Conservation (phyloP, 1,140 invertebrate genomes). For the Diorhabda sublineata region DNA sequence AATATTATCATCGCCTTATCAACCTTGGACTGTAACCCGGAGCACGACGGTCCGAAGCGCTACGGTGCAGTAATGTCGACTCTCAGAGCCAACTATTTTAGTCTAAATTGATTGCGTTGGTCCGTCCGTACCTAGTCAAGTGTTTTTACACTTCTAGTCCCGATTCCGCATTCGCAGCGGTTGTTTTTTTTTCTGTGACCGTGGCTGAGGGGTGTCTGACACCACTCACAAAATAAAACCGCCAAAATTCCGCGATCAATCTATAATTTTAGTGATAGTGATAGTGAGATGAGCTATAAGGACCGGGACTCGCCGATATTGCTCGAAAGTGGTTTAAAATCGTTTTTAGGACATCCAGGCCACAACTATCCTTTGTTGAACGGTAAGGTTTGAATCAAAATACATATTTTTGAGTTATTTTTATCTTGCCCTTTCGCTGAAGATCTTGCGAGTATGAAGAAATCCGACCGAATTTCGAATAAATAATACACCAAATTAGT, state of each 20-base stretch:
- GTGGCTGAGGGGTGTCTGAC: conserved; percentile 34
- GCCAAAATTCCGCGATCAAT: conserved; percentile 47
- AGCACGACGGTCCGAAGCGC: conserved; percentile 32
- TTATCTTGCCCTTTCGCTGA: too few relatives aligned
- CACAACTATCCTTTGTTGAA: conserved; percentile 46
- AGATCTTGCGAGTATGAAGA: too few relatives aligned
- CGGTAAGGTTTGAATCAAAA: conserved; percentile 35
- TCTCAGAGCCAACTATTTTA: conserved; percentile 41
- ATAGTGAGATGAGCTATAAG: conserved; percentile 49
- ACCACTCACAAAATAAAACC: conserved; percentile 40
- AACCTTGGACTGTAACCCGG: conserved; percentile 45
- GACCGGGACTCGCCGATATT: conserved; percentile 46
- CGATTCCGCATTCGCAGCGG: conserved; percentile 23
- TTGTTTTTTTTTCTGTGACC: conserved; percentile 29
- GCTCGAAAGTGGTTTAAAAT: conserved; percentile 47
- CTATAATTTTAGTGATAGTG: conserved; percentile 47
- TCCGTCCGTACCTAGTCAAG: conserved; percentile 21
- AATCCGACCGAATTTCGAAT: too few relatives aligned
- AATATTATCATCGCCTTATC: conserved; percentile 40
- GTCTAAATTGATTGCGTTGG: conserved; percentile 43
- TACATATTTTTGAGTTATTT: too few relatives aligned
- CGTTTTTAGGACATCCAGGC: conserved; percentile 46
- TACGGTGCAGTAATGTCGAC: conserved; percentile 43
- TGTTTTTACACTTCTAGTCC: conserved; percentile 25
- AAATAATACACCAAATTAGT: too few relatives aligned